Conservation (phyloP, 1,140 invertebrate genomes). For the Drosophila lacertosa region DNA sequence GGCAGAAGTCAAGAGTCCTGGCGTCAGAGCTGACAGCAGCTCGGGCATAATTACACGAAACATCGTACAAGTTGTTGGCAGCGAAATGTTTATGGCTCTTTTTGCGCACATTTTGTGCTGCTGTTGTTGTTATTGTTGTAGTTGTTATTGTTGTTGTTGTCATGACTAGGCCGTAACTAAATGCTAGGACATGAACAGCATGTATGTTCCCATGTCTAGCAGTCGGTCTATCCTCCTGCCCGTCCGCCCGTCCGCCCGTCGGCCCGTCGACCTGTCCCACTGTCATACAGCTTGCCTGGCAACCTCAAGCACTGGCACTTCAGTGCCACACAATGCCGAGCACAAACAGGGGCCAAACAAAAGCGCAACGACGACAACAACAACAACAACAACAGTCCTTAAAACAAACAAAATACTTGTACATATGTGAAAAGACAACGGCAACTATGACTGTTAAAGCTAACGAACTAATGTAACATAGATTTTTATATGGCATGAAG, state of each 20-base stretch:
- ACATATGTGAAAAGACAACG: constrained; percentile 30
- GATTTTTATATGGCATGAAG: constrained; percentile 71
- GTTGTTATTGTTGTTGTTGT: constrained; percentile 17
- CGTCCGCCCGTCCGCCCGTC: constrained; percentile 1
- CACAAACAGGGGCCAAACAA: constrained; percentile 48
- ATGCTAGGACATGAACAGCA: constrained; percentile 31
- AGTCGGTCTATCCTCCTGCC: constrained; percentile 9
- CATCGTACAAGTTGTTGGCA: constrained; percentile 49
- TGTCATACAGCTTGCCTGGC: constrained; percentile 36
- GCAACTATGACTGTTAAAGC: constrained; percentile 42
- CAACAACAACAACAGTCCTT: constrained; percentile 53
- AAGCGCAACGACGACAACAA: constrained; percentile 61
- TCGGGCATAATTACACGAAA: constrained; percentile 67
- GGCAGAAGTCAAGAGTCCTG: constrained; percentile 17
- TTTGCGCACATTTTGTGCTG: constrained; percentile 46
- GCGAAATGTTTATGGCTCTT: constrained; percentile 63
- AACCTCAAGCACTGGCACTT: constrained; percentile 71
- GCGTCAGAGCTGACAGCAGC: constrained; percentile 36
- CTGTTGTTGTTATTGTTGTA: constrained; percentile 14
- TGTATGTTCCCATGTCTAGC: constrained; percentile 23
- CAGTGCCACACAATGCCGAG: constrained; percentile 54
- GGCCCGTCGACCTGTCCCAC: constrained; percentile 19
- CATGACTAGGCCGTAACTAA: constrained; percentile 44
- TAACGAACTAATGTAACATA: constrained; percentile 79
- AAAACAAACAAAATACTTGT: constrained; percentile 52